Evolutionary conservation across 1,140 invertebrate species (phyloP).

Genomic region (Halictus rubicundus): DNA sequence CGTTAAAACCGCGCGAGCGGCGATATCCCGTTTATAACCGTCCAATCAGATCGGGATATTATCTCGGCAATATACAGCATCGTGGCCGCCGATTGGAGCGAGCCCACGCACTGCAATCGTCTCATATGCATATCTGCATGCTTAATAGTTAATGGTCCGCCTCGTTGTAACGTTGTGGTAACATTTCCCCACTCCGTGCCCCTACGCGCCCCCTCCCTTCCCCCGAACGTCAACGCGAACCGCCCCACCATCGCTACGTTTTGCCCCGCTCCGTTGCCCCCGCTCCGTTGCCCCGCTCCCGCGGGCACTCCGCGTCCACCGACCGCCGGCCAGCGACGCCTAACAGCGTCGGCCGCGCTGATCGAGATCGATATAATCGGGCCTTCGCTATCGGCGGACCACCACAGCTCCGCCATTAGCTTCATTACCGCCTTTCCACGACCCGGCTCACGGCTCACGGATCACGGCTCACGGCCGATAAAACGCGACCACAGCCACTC

Average conservation of each 20-base stretch:
- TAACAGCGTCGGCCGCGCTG: conserved; percentile 13
- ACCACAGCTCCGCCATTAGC: conserved; percentile 60
- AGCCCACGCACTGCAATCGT: conserved; percentile 64
- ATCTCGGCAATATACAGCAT: conserved; percentile 66
- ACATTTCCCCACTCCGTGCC: conserved; percentile 29
- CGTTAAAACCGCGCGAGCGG: conserved; percentile 50
- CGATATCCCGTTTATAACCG: conserved; percentile 64
- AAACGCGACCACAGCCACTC: conserved; percentile 27
- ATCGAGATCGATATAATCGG: conserved; percentile 62
- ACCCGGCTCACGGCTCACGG: background rate
- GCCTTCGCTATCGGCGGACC: conserved; percentile 55
- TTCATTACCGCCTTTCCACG: conserved; percentile 53
- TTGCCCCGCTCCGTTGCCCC: no score
- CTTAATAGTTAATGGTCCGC: conserved; percentile 72
- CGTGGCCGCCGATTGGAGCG: conserved; percentile 63
- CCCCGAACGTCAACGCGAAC: background rate
- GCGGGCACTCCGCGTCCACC: background rate
- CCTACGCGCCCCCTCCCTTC: conserved; percentile 3
- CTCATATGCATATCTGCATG: conserved; percentile 72
- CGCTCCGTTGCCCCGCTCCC: no score
- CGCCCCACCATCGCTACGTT: no score
- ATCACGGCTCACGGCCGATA: conserved; percentile 25
- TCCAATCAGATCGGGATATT: conserved; percentile 71
- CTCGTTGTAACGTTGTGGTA: conserved; percentile 37
- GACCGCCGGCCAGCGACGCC: background rate